Percentiles rank a stretch among this genome's conserved stretches.
Conservation (phyloP, 2,888 invertebrate genomes). For the Aporophyla nigra region DNA sequence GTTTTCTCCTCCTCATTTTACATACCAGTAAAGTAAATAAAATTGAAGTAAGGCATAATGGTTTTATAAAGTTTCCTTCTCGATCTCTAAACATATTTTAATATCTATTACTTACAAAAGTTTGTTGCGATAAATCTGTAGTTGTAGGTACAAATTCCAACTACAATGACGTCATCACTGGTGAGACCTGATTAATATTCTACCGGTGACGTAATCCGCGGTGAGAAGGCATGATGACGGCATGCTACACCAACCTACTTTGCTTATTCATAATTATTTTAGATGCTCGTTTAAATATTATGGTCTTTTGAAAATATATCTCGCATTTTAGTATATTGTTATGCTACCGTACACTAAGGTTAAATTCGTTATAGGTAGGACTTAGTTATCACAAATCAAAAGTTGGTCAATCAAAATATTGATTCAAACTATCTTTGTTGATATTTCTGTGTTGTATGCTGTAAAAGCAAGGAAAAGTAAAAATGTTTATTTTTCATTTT, state of each 20-base stretch:
- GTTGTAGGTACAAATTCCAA: conserved; percentile 53
- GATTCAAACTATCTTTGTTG: neutral
- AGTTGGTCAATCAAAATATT: neutral
- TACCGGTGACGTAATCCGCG: conserved; percentile 84
- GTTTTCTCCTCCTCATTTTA: neutral
- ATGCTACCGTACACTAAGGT: neutral
- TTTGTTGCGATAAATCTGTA: conserved; percentile 30
- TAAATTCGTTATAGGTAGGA: neutral
- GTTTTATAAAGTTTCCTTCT: conserved; percentile 20
- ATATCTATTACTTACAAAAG: conserved; percentile 6
- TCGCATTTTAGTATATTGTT: neutral
- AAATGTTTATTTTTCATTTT: neutral
- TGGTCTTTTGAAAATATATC: conserved; percentile 16
- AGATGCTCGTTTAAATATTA: conserved; percentile 32
- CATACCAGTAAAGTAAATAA: neutral
- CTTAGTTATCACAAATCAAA: neutral
- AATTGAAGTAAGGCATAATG: neutral
- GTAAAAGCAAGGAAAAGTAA: neutral
- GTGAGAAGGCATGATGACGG: conserved; percentile 82
- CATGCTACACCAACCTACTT: conserved; percentile 69
- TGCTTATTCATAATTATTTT: conserved; percentile 62
- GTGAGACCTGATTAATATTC: conserved; percentile 77
- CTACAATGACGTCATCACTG: conserved; percentile 73
- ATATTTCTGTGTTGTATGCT: neutral
- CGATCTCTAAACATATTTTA: conserved; percentile 15